Evolutionary conservation across 2,797 vertebrate genomes (phyloP).

Genomic region (Labeo calbasu): DNA sequence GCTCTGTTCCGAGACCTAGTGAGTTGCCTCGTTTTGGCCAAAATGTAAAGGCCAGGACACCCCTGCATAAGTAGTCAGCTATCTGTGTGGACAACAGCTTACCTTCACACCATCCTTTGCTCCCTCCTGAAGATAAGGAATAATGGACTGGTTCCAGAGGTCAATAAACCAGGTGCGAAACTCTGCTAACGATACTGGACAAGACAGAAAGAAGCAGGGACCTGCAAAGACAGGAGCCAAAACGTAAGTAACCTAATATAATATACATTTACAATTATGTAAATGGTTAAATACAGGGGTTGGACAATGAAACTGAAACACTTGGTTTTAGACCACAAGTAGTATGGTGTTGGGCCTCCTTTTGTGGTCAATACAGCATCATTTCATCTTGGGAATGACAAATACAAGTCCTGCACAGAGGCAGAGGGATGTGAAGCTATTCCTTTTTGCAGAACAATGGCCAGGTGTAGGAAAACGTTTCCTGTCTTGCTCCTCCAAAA

Average conservation of each 20-base stretch:
- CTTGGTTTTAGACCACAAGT: too few species aligned
- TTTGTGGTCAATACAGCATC: too few species aligned
- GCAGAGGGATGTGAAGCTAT: too few species aligned
- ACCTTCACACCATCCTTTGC: slow-evolving; percentile 95
- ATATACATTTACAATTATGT: background rate
- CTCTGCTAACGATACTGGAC: slow-evolving; percentile 91
- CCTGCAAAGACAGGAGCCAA: slow-evolving; percentile 70
- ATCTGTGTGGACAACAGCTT: background rate
- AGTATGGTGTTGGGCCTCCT: too few species aligned
- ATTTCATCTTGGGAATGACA: too few species aligned
- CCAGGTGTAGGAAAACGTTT: too few species aligned
- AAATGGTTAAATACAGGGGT: background rate
- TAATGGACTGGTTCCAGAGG: slow-evolving; percentile 97
- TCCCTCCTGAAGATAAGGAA: slow-evolving; percentile 95
- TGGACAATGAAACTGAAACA: too few species aligned
- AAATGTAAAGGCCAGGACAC: background rate
- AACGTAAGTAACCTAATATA: background rate
- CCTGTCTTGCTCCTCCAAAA: too few species aligned
- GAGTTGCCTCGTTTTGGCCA: background rate
- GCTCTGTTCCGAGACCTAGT: background rate
- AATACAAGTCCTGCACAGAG: too few species aligned
- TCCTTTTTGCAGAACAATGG: too few species aligned
- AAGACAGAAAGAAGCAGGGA: slow-evolving; percentile 97
- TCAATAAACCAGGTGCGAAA: slow-evolving; percentile 98
- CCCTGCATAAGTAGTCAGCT: background rate